Conservation (phyloP, 2,797 vertebrate species). For the Esox lucius region DNA sequence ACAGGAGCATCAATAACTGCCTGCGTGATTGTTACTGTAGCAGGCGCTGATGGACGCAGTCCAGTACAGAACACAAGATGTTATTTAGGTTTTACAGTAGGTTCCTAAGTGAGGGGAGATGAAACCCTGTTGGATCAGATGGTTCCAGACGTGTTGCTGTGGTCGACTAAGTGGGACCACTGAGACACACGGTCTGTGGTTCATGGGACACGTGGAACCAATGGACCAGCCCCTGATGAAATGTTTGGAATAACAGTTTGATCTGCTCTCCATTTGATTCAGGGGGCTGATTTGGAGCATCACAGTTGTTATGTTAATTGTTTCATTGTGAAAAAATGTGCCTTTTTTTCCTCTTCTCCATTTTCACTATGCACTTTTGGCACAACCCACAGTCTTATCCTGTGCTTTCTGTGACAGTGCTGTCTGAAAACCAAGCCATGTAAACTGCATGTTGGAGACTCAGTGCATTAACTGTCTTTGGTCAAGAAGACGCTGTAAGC, state of each 20-base stretch:
- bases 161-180: constrained; percentile 54
- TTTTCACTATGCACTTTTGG: constrained; percentile 27
- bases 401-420: constrained; percentile 28
- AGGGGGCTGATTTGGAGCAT: neutral
- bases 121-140: constrained; percentile 80
- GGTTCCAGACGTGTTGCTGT: constrained; percentile 74
- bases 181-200: constrained; percentile 71
- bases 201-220: constrained; percentile 70
- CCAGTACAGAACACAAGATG: neutral
- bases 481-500: too few relatives aligned
- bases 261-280: neutral
- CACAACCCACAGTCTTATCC: constrained; percentile 18
- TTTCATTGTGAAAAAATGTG: neutral
- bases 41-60: neutral
- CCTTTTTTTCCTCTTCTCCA: constrained; percentile 9
- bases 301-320: neutral
- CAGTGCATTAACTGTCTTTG: too few relatives aligned
- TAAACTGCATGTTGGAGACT: too few relatives aligned
- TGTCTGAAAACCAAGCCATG: too few relatives aligned
- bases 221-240: constrained; percentile 36
- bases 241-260: neutral
- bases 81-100: constrained; percentile 73
- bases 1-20: neutral
- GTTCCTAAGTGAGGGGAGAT: constrained; percentile 81
- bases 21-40: neutral